Base-by-base conservation (phyloP, 2,797 vertebrate genomes). In the Poecilia gillii region DNA sequence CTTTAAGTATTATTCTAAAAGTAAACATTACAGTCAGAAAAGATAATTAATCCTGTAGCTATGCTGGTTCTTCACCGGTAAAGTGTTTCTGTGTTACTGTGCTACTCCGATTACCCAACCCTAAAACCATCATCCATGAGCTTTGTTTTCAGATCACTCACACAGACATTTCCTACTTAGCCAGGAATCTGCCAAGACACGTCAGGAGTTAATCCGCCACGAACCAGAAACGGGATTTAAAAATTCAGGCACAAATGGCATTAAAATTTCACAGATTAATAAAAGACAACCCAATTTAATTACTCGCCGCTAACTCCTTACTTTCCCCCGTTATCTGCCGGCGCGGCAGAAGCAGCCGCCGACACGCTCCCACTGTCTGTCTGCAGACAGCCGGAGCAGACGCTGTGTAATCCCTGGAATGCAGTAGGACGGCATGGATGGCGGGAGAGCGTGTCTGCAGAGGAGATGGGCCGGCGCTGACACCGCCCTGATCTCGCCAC, bases 381-480 rank as follows among this genome's bases (percentile, higher is more conserved):
- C 87, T 84, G 75, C 88, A 91, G 88, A 90, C 87, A 55, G 85
- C 81, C 51, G 83, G 70, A 82, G 86, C 85, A 93, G 93, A 94
- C 91, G 89, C 85, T 84, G 78, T 72, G 89, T 85, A 92, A 93
- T 92, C 88, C 84, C 0, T 51, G 90, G 93, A 93, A 94, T 94
- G 94, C 78, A 31, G 91, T 85, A 72, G 47, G 86, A 88, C 90
- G 18, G 84, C 91, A 85, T 84, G 75, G 84, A 79, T 53, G 80
- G 79, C 3, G 75, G 28, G 82, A 73, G 81, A 86, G 57, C 85
- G 83, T 88, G 84, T 93, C 81, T 80, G 80, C 72, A 76, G 76
- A 83, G 83, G 80, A 71, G 86, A 90, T 57, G 85, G 87, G 80
- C 75, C 57, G 45, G 45, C 66, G 28, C 20, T 28, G 5, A 31